Evolutionary conservation across 2,888 invertebrate species (phyloP), one percentile per base, ranked within the genome.

Genomic region (Heliconius cydno): DNA sequence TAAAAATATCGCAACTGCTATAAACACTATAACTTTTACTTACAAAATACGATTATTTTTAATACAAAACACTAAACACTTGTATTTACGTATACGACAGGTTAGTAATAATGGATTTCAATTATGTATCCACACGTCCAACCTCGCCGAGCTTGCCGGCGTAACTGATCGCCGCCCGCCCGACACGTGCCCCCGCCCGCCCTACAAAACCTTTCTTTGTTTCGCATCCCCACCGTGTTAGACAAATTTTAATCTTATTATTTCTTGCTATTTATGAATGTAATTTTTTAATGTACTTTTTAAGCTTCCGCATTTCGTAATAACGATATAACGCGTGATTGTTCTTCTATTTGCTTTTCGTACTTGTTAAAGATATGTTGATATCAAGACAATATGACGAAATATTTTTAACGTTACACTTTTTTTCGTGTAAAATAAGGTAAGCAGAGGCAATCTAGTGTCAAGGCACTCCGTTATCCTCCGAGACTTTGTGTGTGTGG

Each of bases 201-300:
- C 93, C 91, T 88, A 85, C 88, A 86, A 88, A 89, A 88, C 84
- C 90, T 92, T 94, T 92, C 94, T 94, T 95, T 95, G 94, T 95
- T 94, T 94, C 94, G 90, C 90, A 89, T 87, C 88, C 90, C 90
- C 89, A 87, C 89, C 88, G 90, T 81, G 83, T 83, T 82, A 90
- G 90, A 92, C 92, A 92, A 92, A 86, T 86, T 86, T 86, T 86
- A 85, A 91, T 91, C 92, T 92, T 86, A 86, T 86, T 22, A 60
- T 60, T 60, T 86, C 91, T 90, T 86, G 85, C 88, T 90, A 87
- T 90, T 90, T 90, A 89, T 90, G 91, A 92, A 92, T 90, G 90
- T 89, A 89, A 89, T 12, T 25, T 41, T 70, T 70, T 41, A 6
- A 13, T 34, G n/a, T 38, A 19, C 7, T 52, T 68, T n/a, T 34